Conservation (phyloP, 2,888 invertebrate genomes). For the Iselma pallidipennis region DNA sequence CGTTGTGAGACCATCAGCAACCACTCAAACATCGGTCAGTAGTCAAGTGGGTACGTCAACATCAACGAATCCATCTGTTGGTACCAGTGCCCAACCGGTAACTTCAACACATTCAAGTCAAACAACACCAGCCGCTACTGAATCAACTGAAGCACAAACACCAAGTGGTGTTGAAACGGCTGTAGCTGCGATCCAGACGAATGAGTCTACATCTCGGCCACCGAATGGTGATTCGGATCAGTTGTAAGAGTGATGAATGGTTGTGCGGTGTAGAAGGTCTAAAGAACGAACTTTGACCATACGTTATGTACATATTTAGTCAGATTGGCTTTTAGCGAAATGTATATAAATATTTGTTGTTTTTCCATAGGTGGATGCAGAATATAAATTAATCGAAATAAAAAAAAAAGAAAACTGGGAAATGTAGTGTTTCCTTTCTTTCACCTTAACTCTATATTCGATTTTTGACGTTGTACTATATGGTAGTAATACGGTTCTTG, state of each 20-base stretch:
- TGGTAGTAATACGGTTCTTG: background rate
- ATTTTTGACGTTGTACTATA: background rate
- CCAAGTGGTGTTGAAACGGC: constrained; percentile 31
- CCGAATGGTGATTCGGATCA: constrained; percentile 52
- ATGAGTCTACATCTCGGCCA: constrained; percentile 32
- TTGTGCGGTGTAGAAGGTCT: background rate
- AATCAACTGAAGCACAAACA: constrained; percentile 50
- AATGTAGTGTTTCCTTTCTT: no score
- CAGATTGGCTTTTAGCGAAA: constrained; percentile 13
- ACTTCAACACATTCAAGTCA: constrained; percentile 54
- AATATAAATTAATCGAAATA: constrained; percentile 13
- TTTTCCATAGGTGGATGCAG: constrained; percentile 27
- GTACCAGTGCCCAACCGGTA: constrained; percentile 51
- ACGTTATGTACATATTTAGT: constrained; percentile 22
- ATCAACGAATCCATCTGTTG: constrained; percentile 55
- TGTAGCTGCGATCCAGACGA: constrained; percentile 34
- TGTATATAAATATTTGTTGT: constrained; percentile 22
- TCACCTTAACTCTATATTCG: no score
- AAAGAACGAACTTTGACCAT: background rate
- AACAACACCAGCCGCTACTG: constrained; percentile 48
- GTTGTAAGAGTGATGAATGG: constrained; percentile 26
- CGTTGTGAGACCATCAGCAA: constrained; percentile 50
- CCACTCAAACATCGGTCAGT: constrained; percentile 51
- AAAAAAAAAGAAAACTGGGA: constrained; percentile 9
- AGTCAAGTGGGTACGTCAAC: constrained; percentile 46